These are phyloP conservation scores for Myotis myotis DNA, from an alignment of 2,797 vertebrate genomes.

Conservation along the genomic window DNA sequence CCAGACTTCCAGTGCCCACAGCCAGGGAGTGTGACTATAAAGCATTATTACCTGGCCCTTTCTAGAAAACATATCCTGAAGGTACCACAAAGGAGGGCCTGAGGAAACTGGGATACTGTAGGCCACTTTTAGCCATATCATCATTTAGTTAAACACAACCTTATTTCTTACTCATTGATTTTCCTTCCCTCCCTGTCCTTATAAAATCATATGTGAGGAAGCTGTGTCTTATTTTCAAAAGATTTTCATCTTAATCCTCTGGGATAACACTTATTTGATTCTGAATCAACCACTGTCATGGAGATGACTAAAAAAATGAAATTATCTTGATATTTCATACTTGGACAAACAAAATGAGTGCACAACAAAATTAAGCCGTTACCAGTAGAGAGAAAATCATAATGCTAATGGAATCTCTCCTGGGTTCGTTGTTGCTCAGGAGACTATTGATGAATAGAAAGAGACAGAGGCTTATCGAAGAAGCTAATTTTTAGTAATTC, in stretches of 20 bases:
- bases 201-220: not conserved
- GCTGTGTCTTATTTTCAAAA: not conserved
- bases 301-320: not conserved
- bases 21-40: rapidly evolving
- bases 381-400: not conserved
- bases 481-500: not conserved
- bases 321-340: not conserved
- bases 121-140: not conserved
- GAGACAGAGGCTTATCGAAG: not conserved
- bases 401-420: not conserved
- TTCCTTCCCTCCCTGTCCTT: not conserved
- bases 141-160: not conserved
- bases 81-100: not conserved
- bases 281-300: not conserved
- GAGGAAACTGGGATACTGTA: rapidly evolving
- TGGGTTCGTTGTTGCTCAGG: not conserved
- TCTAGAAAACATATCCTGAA: not conserved
- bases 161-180: not conserved
- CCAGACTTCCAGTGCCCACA: not conserved
- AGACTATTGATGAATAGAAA: not conserved
- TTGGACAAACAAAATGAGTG: not conserved
- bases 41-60: not conserved
- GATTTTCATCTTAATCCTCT: not conserved
- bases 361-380: not conserved
- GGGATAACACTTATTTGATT: not conserved